These are phyloP conservation scores for Paramisgurnus dabryanus DNA, from an alignment of 2,113 vertebrate species.

Conservation along the genomic window DNA sequence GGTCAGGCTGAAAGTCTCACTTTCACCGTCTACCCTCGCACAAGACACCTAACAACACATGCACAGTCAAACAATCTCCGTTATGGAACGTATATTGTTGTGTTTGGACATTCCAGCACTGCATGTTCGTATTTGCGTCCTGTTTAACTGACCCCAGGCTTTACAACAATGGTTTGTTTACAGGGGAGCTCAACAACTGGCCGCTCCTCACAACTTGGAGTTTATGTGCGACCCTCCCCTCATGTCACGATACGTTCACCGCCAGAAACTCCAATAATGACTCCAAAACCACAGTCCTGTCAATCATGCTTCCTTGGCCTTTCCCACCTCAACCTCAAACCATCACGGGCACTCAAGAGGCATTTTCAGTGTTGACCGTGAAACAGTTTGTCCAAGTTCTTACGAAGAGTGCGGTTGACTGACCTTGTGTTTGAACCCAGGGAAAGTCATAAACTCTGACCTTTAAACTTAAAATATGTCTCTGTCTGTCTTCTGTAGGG, in stretches of 20 bases:
- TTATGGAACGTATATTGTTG: conserved; percentile 1
- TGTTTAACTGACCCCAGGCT: conserved; percentile 10
- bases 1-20: conserved; percentile 30
- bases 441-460: conserved; percentile 22
- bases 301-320: conserved; percentile 28
- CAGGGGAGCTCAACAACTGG: conserved; percentile 15
- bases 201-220: background rate
- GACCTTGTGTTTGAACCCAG: conserved; percentile 32
- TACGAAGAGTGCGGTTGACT: conserved; percentile 11
- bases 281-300: conserved; percentile 39
- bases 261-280: conserved; percentile 16
- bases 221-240: background rate
- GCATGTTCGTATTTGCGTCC: conserved; percentile 15
- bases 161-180: background rate
- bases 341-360: conserved; percentile 16
- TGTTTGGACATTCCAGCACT: conserved; percentile 35
- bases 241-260: background rate
- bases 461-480: conserved; percentile 40
- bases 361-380: conserved; percentile 17
- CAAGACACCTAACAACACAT: background rate
- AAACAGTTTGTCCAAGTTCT: conserved; percentile 5
- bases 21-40: conserved; percentile 19
- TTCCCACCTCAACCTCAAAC: conserved; percentile 46
- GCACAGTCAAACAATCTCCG: background rate
- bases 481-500: conserved; percentile 59